Conservation (phyloP, 2,797 vertebrate species). For the Sebastes vulpes region DNA sequence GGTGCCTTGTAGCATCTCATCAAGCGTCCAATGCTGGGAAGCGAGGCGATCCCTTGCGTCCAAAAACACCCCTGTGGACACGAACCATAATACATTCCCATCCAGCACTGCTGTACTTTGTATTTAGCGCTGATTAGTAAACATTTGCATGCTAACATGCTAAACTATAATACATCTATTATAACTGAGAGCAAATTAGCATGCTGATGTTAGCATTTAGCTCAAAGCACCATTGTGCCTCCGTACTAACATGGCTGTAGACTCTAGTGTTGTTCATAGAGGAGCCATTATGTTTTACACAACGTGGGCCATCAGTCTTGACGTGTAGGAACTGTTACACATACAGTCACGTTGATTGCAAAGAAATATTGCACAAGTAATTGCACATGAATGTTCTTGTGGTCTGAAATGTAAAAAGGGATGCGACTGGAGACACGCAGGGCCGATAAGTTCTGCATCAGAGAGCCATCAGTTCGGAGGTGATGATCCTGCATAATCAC, state of each 20-base stretch:
- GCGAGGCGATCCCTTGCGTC: too few relatives aligned
- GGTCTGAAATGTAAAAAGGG: neutral
- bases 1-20: too few relatives aligned
- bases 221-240: neutral
- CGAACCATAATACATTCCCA: neutral
- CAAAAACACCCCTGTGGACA: too few relatives aligned
- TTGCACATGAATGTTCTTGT: neutral
- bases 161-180: neutral
- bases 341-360: neutral
- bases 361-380: neutral
- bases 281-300: neutral
- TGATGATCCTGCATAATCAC: constrained; percentile 53
- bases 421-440: neutral
- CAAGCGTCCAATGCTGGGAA: too few relatives aligned
- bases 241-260: neutral
- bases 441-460: constrained; percentile 12
- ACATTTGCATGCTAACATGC: neutral
- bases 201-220: neutral
- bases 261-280: neutral
- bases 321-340: neutral
- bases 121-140: neutral
- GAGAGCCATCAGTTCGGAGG: constrained; percentile 8
- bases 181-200: neutral
- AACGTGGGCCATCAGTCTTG: neutral
- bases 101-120: neutral